Base-by-base conservation (phyloP, 2,797 vertebrate species). In the Leptatherina wallacei region DNA sequence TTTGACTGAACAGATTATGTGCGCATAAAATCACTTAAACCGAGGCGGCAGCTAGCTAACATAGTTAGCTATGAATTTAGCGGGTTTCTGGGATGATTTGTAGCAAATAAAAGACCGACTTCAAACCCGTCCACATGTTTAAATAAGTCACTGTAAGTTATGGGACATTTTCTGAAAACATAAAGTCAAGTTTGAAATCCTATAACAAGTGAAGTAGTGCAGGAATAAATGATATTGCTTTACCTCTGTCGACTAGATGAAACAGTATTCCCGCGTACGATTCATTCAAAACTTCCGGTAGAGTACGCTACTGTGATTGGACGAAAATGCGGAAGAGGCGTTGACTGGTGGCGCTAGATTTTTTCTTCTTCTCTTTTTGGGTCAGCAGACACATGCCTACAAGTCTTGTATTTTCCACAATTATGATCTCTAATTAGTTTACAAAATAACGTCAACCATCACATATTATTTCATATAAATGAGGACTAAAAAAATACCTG, bases 201-300 rank as follows among this genome's bases (percentile, higher is more conserved):
- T 13, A 0, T 14, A 12, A 2, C 0, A 55, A 42, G 0, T 10
- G 0, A 49, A 55, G 18, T 6, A 36, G 33, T 27, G 0, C 44
- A 0, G 2, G 29, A 58, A 3, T 3, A 61, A 32, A 1, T 33
- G 4, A 3, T 4, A 13, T 13, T n/a, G 0, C 32, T 61, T 84
- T 87, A 88, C 88, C 87, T 55, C 69, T 63, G 68, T 47, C 44
- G 69, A 75, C 42, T 72, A 29, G 57, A 51, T 44, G 65, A 72
- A 66, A 3, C 16, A 32, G 20, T 38, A 10, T 91, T 94, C 92
- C 91, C 93, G 93, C 91, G 89, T 90, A 86, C 14, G 10, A 27
- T 66, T 82, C 65, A 12, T 77, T 80, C 78, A 84, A 83, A 88
- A 90, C 89, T 89, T 93, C 93, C 93, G 91, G 81, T 65, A 4